These are phyloP conservation scores for Carollia perspicillata DNA, from an alignment of 2,113 vertebrate genomes.

Conservation along the genomic window DNA sequence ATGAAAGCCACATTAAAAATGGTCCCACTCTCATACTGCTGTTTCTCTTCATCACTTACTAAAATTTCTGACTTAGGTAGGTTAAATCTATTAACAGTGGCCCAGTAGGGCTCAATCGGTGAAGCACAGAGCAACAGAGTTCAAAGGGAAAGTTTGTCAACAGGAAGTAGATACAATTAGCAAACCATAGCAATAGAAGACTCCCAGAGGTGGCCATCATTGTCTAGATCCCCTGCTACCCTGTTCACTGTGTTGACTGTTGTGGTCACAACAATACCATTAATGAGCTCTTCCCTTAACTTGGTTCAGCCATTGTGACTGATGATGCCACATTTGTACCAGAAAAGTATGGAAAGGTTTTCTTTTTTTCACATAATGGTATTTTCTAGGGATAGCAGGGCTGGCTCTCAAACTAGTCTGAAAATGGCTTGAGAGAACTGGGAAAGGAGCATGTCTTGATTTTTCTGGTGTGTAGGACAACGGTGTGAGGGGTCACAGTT, in stretches of 20 bases:
- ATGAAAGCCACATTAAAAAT: neutral
- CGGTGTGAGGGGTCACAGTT: neutral
- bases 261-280: neutral
- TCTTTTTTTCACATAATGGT: neutral
- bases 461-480: neutral
- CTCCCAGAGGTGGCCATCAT: rapidly evolving
- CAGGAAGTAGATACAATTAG: neutral
- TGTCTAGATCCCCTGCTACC: too few relatives aligned
- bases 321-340: neutral
- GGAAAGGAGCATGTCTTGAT: neutral
- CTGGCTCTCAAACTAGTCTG: neutral
- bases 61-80: neutral
- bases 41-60: neutral
- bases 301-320: neutral
- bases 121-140: neutral
- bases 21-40: rapidly evolving
- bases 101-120: neutral
- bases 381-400: neutral
- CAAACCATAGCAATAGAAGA: neutral
- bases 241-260: neutral
- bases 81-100: neutral
- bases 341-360: neutral
- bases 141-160: neutral
- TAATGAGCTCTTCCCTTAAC: neutral
- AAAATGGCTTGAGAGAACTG: neutral